Percentiles rank a stretch among this genome's conserved stretches.
phyloP scores from a whole-genome alignment of 53 echinoderm and acorn worm genomes.

The Astropecten irregularis region DNA sequence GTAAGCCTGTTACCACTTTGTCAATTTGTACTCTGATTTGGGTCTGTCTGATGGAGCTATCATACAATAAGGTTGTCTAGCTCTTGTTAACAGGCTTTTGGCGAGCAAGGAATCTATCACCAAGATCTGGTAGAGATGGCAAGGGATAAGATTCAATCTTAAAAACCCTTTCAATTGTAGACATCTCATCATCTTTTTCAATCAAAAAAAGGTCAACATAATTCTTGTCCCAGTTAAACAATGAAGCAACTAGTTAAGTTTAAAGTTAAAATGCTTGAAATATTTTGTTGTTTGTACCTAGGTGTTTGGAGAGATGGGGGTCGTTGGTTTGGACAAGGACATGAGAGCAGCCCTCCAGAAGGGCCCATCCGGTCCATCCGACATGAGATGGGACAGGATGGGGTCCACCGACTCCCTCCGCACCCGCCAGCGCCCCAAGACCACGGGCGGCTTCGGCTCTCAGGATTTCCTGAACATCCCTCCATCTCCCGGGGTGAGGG shows the following conservation, averaged over 20 bases:
- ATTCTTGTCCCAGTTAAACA: no score
- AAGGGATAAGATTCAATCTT: no score
- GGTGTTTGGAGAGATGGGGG: conserved; percentile 99
- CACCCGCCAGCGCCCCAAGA: conserved; percentile 74
- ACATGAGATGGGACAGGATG: conserved; percentile 15
- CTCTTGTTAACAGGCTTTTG: no score
- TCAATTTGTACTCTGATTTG: no score
- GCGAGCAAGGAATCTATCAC: no score
- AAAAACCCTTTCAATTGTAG: no score
- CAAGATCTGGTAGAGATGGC: no score
- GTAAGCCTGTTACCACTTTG: no score
- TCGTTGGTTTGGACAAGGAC: conserved; percentile 94
- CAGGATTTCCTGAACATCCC: conserved; percentile 87
- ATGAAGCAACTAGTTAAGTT: no score
- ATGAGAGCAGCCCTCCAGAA: conserved; percentile 81
- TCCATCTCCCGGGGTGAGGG: conserved; percentile 28
- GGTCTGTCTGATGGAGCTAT: conserved; percentile 92
- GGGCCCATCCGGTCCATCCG: conserved; percentile 61
- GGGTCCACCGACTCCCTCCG: conserved; percentile 31
- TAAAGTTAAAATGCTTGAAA: no score
- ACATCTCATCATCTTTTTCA: no score
- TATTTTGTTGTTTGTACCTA: conserved; percentile 8
- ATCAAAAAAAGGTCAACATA: no score
- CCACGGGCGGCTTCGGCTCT: conserved; percentile 83
- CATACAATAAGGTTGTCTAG: conserved; percentile 84